phyloP scores from a whole-genome alignment of 2,113 vertebrate species.

The Ammospiza nelsoni region DNA sequence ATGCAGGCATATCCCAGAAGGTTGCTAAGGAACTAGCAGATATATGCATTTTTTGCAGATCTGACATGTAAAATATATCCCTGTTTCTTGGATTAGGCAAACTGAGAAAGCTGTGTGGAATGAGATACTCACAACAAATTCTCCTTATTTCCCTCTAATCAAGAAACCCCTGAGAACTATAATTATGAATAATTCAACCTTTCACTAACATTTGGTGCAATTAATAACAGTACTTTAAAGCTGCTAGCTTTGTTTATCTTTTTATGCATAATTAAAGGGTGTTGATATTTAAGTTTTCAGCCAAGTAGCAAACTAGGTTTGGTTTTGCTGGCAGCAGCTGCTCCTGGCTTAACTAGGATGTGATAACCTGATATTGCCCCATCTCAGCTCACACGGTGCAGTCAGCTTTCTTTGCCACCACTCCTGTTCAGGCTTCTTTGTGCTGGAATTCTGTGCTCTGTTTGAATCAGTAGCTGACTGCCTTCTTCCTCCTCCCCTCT shows the following conservation, averaged over 20 bases:
- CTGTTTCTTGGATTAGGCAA: slow-evolving; percentile 7
- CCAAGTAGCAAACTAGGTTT: slow-evolving; percentile 28
- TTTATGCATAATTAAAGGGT: slow-evolving; percentile 59
- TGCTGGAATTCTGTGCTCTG: background rate
- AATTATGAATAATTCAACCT: slow-evolving; percentile 69
- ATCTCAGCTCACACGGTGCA: fast-evolving
- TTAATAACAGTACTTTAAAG: slow-evolving; percentile 56
- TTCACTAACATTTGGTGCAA: slow-evolving; percentile 40
- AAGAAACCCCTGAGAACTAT: slow-evolving; percentile 35
- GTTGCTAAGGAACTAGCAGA: slow-evolving; percentile 44
- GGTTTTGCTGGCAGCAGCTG: slow-evolving; percentile 20
- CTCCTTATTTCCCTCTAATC: slow-evolving; percentile 41
- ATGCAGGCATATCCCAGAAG: slow-evolving; percentile 8
- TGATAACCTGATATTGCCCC: slow-evolving; percentile 28
- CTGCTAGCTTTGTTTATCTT: slow-evolving; percentile 53
- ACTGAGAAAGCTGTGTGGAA: slow-evolving; percentile 10
- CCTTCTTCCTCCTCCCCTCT: background rate
- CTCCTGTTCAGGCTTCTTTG: background rate
- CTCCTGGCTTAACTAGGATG: background rate
- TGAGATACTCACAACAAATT: background rate
- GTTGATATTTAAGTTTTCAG: slow-evolving; percentile 57
- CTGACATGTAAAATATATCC: slow-evolving; percentile 12
- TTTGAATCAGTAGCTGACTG: background rate
- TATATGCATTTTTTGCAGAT: slow-evolving; percentile 25
- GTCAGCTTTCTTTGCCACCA: background rate